Evolutionary conservation across 2,888 invertebrate genomes (phyloP).

Genomic region (Agrochola lota): DNA sequence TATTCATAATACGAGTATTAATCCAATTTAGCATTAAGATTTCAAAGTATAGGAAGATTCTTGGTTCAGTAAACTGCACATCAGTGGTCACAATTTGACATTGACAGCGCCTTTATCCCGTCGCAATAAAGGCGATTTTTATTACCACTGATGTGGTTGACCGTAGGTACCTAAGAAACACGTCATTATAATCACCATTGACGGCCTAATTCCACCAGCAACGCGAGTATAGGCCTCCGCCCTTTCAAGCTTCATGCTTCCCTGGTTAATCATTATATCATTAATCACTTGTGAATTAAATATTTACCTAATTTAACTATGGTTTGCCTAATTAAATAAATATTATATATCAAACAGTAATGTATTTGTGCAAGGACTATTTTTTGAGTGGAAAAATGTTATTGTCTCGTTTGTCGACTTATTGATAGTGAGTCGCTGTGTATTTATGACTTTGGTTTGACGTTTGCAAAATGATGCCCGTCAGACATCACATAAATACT

Average conservation of each 20-base stretch:
- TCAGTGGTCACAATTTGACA: neutral
- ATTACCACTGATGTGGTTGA: neutral
- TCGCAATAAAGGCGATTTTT: neutral
- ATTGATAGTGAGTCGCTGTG: conserved; percentile 9
- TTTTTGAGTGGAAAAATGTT: conserved; percentile 19
- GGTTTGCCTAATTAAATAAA: conserved; percentile 10
- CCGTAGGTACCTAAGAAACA: neutral
- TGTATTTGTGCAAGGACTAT: conserved; percentile 14
- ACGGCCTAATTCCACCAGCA: too few relatives aligned
- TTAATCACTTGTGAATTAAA: neutral
- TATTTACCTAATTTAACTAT: conserved; percentile 10
- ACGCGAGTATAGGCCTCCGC: too few relatives aligned
- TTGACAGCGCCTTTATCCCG: neutral
- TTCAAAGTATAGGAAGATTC: too few relatives aligned
- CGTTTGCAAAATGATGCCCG: too few relatives aligned
- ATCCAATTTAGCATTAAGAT: too few relatives aligned
- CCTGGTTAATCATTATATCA: neutral
- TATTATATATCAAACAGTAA: conserved; percentile 23
- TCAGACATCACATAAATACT: neutral
- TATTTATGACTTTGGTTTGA: neutral
- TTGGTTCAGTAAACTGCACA: too few relatives aligned
- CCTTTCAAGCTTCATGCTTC: neutral
- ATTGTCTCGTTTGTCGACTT: conserved; percentile 15
- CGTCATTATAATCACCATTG: neutral
- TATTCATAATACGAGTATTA: too few relatives aligned